phyloP scores from a whole-genome alignment of 2,797 vertebrate species.

The Falco cherrug region DNA sequence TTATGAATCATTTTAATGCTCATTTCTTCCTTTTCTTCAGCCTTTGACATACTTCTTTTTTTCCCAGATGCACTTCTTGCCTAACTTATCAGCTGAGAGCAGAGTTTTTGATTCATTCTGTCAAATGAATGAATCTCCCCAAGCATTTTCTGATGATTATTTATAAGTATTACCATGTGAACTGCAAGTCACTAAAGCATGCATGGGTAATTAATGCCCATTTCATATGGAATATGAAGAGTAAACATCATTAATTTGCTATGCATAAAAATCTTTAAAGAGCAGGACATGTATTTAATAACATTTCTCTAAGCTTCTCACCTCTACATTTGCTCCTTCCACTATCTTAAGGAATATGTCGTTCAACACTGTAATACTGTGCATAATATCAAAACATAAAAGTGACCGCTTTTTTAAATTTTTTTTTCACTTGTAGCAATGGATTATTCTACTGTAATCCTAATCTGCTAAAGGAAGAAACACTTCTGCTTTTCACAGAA shows the following conservation, averaged over 20 bases:
- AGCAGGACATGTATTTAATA: background rate
- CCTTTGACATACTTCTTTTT: slow-evolving; percentile 17
- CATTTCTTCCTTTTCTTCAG: background rate
- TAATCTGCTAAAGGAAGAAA: background rate
- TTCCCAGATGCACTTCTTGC: background rate
- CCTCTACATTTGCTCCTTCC: background rate
- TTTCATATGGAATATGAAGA: slow-evolving; percentile 18
- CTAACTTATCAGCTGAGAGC: slow-evolving; percentile 32
- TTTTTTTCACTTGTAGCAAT: background rate
- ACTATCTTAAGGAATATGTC: background rate
- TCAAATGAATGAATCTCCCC: slow-evolving; percentile 43
- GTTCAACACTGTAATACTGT: background rate
- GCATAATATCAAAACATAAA: background rate
- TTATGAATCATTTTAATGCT: background rate
- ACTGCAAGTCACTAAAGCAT: slow-evolving; percentile 20
- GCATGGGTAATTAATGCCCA: slow-evolving; percentile 33
- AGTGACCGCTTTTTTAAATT: background rate
- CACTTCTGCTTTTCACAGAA: background rate
- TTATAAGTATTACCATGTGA: slow-evolving; percentile 46
- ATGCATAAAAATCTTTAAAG: background rate
- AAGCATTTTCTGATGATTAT: slow-evolving; percentile 55
- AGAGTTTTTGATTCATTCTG: slow-evolving; percentile 46
- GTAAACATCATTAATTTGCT: slow-evolving; percentile 29
- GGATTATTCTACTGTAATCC: background rate
- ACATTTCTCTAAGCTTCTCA: background rate